Base-by-base conservation (phyloP, 2,888 invertebrate genomes). In the Chesias legatella region DNA sequence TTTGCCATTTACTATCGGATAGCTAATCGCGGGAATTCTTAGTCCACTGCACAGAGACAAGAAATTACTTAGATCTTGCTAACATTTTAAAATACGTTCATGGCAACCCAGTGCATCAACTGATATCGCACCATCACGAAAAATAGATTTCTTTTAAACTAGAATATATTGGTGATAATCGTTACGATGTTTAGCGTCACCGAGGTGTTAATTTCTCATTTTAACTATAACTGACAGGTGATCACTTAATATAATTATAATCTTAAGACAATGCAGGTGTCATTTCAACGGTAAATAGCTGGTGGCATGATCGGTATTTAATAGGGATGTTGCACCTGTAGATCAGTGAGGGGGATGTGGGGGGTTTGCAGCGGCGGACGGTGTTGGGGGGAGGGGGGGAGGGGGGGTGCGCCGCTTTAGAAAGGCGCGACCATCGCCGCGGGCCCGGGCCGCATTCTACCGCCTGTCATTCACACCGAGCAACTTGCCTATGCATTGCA, bases 391-490 rank as follows among this genome's bases (percentile, higher is more conserved):
- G 64, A 60, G 62, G 63, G 64, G 71, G 71, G 55, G 52, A 45
- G 71, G 73, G 73, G 73, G 65, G 65, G 72, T 78, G 79, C 77
- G 82, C 84, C 85, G 85, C 88, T 88, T 88, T 88, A 88, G 86
- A 88, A 88, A 88, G 86, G 86, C 86, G 86, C 88, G 84, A 88
- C 88, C 82, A 85, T 85, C 77, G 86, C 86, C 86, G 74, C 83
- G 73, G 86, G 88, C 88, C 74, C 75, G 80, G 75, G 83, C 86
- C 86, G 84, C 88, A 88, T 88, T 88, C 88, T 88, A 88, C 82
- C 79, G 86, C 80, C 83, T 88, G 86, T 88, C 86, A 88, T 88
- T 88, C 86, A 88, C 86, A 85, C 82, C 84, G 84, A 77, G 79
- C 85, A 83, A 85, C 79, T 88, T 82, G 85, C 82, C 86, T 88